These are phyloP conservation scores for Pammene fasciana DNA, from an alignment of 2,888 invertebrate species.

Conservation along the genomic window DNA sequence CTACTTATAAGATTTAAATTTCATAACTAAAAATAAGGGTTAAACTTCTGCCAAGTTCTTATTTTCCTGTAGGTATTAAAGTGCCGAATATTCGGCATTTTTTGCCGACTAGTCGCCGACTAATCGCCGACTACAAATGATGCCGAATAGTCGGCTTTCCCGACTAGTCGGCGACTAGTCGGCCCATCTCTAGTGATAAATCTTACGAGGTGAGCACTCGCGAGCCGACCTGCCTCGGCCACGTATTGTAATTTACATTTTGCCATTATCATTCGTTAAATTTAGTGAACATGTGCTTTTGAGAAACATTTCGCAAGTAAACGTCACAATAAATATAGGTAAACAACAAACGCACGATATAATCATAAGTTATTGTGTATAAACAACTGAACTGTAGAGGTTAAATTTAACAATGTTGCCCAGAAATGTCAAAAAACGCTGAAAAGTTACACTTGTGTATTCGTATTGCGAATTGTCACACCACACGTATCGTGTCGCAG, in stretches of 20 bases:
- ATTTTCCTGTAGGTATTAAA: too few relatives aligned
- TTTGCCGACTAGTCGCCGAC: too few relatives aligned
- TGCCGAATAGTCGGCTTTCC: too few relatives aligned
- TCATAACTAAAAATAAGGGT: too few relatives aligned
- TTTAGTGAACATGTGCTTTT: constrained; percentile 23
- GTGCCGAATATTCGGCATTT: too few relatives aligned
- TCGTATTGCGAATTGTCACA: constrained; percentile 43
- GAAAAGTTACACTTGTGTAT: constrained; percentile 51
- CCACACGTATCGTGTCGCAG: constrained; percentile 40
- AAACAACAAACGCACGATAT: constrained; percentile 19
- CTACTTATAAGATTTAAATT: too few relatives aligned
- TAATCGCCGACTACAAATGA: too few relatives aligned
- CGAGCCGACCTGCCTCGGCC: constrained; percentile 54
- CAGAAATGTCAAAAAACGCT: constrained; percentile 51
- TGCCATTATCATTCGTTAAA: constrained; percentile 35
- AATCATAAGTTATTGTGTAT: constrained; percentile 2
- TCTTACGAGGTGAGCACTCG: constrained; percentile 68
- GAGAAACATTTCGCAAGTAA: constrained; percentile 25
- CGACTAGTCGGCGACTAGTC: too few relatives aligned
- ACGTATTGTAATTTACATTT: constrained; percentile 52
- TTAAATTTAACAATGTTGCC: constrained; percentile 44
- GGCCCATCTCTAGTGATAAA: constrained; percentile 73
- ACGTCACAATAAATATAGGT: constrained; percentile 19
- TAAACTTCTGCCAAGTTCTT: too few relatives aligned
- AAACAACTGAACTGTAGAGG: constrained; percentile 18